Base-by-base conservation (phyloP, 2,888 invertebrate genomes). In the Mythimna vitellina region DNA sequence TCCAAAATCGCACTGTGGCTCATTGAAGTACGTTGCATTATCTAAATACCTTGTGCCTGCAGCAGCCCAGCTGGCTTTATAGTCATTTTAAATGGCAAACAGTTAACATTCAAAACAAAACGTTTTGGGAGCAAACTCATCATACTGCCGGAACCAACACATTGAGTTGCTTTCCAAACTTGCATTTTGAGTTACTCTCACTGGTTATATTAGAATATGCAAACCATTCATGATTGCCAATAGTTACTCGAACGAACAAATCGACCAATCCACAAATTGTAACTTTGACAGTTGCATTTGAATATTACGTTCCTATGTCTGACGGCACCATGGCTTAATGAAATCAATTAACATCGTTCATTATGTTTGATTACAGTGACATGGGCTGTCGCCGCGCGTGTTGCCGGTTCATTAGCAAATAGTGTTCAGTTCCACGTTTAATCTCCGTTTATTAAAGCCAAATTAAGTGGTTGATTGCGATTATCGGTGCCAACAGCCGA, bases 371-470 rank as follows among this genome's bases (percentile, higher is more conserved):
- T 81, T 68, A 69, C 73, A 58, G 42, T 32, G 54, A 64, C 66
- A 70, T 68, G 61, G 76, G 61, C 60, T 73, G 70, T 73, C 68
- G 32, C 64, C 66, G 32, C 38, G 68, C 76, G 63, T 76, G 80
- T 72, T 76, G 49, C 65, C 64, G 32, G 58, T 84, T 84, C 83
- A 78, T 85, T 85, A 84, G 63, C 71, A 78, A 78, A 73, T 67
- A 78, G 80, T 85, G 79, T 84, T 76, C 75, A 22, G 65, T 69
- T 56, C 80, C 64, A 71, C 70, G 80, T 82, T 77, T 84, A 82
- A 83, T 83, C 83, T 79, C 80, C 76, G 83, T 71, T 79, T 79
- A 83, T 73, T 76, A 75, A 76, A 77, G 69, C 70, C 38, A 42
- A 67, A 60, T 74, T 80, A 73, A 80, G 75, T 81, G 61, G 62